Evolutionary conservation across 1,140 invertebrate species (phyloP).

Genomic region (Diorhabda elongata): DNA sequence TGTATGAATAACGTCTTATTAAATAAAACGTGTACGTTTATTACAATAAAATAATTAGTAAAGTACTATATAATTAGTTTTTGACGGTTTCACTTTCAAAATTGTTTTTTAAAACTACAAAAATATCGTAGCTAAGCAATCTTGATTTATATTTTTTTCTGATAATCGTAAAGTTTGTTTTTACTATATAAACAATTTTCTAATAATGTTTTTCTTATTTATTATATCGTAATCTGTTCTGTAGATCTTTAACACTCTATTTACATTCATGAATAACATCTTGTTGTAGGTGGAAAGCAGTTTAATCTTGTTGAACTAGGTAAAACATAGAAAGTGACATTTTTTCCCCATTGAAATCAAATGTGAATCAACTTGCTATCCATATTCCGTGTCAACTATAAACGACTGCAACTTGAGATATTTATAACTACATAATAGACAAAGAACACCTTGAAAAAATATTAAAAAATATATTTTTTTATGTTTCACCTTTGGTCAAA

Average conservation of each 20-base stretch:
- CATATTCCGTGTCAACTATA: constrained; percentile 13
- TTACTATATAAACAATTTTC: too few species aligned
- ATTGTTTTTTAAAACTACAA: too few species aligned
- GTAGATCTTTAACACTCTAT: constrained; percentile 2
- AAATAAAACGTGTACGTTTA: too few species aligned
- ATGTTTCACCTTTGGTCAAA: neutral
- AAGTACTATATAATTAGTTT: too few species aligned
- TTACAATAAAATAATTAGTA: too few species aligned
- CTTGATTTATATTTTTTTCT: too few species aligned
- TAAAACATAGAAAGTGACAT: constrained; percentile 15
- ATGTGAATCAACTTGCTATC: constrained; percentile 16
- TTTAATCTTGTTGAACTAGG: neutral
- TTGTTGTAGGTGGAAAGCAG: constrained; percentile 14
- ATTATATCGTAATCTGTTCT: neutral
- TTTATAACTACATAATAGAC: neutral
- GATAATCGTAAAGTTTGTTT: too few species aligned
- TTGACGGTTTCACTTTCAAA: too few species aligned
- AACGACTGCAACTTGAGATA: constrained; percentile 7
- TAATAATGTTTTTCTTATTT: too few species aligned
- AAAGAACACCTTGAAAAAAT: neutral
- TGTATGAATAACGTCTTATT: too few species aligned
- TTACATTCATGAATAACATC: neutral
- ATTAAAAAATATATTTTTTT: neutral
- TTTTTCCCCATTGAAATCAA: constrained; percentile 6
- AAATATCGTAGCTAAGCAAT: too few species aligned